phyloP scores from a whole-genome alignment of 1,140 invertebrate species.

The Hyles euphorbiae region DNA sequence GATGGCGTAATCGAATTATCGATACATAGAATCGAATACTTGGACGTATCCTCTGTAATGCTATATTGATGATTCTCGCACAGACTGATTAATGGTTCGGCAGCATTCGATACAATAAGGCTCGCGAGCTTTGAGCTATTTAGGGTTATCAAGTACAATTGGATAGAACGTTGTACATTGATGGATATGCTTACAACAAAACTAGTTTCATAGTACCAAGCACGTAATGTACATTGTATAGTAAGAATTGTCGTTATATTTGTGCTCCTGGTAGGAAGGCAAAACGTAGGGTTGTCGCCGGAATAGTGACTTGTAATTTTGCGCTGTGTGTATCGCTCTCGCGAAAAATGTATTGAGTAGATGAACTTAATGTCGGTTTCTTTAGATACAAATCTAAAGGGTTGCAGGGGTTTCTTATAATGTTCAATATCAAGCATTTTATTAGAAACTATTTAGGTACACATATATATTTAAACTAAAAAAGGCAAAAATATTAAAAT shows the following conservation, averaged over 20 bases:
- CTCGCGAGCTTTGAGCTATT: constrained; percentile 34
- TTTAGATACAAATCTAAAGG: background rate
- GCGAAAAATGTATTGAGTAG: constrained; percentile 16
- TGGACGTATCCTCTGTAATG: constrained; percentile 67
- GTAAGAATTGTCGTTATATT: background rate
- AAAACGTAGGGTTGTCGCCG: constrained; percentile 65
- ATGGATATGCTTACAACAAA: background rate
- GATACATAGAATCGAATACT: constrained; percentile 67
- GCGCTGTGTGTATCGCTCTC: constrained; percentile 30
- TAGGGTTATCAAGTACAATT: constrained; percentile 25
- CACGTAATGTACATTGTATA: constrained; percentile 27
- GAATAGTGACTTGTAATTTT: constrained; percentile 62
- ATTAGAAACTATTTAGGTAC: no score
- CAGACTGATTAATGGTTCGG: constrained; percentile 70
- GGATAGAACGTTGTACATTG: background rate
- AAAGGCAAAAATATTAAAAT: no score
- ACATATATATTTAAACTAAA: no score
- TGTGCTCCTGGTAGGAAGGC: constrained; percentile 19
- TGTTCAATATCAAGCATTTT: no score
- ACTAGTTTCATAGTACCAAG: background rate
- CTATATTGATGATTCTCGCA: constrained; percentile 71
- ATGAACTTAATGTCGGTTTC: constrained; percentile 12
- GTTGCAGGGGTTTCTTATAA: background rate
- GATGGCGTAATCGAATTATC: constrained; percentile 66
- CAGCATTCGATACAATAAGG: constrained; percentile 60